Conservation (phyloP, 2,797 vertebrate species). For the Lophura swinhoii region DNA sequence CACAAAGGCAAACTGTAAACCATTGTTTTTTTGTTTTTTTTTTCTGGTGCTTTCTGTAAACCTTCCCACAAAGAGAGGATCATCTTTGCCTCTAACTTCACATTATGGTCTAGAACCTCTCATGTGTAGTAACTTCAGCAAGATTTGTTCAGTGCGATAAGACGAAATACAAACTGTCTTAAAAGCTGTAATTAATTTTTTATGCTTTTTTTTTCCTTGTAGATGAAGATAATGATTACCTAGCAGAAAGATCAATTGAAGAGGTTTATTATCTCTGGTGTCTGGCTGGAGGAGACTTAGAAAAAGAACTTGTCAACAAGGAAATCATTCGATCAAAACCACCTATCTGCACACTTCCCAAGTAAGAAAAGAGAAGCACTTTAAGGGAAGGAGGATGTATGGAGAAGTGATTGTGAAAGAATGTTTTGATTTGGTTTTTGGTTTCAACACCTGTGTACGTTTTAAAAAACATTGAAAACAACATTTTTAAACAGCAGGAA, state of each 20-base stretch:
- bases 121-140: background rate
- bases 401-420: background rate
- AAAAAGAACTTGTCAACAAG: constrained; percentile 97
- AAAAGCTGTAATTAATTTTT: background rate
- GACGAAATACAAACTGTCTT: background rate
- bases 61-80: constrained; percentile 15
- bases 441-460: background rate
- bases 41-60: background rate
- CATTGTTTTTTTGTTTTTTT: background rate
- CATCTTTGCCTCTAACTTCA: background rate
- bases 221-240: constrained; percentile 86
- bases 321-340: constrained; percentile 98
- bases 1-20: background rate
- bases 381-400: background rate
- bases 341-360: constrained; percentile 94
- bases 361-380: constrained; percentile 80
- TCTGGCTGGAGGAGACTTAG: constrained; percentile 96
- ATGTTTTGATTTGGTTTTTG: background rate
- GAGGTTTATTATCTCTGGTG: constrained; percentile 99
- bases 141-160: background rate
- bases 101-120: background rate
- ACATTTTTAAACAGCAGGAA: background rate
- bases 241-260: constrained; percentile 92
- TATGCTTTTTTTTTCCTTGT: constrained; percentile 31
- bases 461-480: background rate